A percentile compares a stretch with the other conserved stretches of the same genome.
These are phyloP conservation scores for Andrena minutula DNA, from an alignment of 2,888 invertebrate species.

Conservation along the genomic window DNA sequence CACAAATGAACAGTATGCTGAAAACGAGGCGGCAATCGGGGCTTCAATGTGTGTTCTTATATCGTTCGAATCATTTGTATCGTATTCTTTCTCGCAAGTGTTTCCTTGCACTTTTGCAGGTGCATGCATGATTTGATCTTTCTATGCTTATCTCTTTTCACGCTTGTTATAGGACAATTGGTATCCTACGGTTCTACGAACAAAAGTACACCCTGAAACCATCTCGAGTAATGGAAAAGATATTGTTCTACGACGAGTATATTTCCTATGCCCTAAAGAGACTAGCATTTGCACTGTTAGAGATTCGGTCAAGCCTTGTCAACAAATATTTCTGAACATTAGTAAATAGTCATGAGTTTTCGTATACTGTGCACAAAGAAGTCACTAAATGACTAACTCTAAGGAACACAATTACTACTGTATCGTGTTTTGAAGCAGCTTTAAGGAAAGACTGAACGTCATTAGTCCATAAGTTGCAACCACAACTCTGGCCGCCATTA, in stretches of 20 bases:
- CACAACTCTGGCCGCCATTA: background rate
- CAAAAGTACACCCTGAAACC: background rate
- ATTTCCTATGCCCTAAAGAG: conserved; percentile 15
- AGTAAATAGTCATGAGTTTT: conserved; percentile 12
- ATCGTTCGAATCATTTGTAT: background rate
- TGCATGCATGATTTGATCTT: background rate
- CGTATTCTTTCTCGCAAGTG: no score
- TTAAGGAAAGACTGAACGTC: conserved; percentile 23
- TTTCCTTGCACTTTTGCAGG: background rate
- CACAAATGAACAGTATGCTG: conserved; percentile 13
- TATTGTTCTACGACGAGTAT: background rate
- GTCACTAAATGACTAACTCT: conserved; percentile 54
- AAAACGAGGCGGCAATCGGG: conserved; percentile 18
- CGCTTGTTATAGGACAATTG: background rate
- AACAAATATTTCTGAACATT: conserved; percentile 20
- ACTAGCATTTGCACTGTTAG: conserved; percentile 30
- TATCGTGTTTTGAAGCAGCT: conserved; percentile 46
- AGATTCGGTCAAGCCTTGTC: conserved; percentile 21
- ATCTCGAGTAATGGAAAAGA: background rate
- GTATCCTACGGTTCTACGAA: background rate
- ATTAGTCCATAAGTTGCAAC: conserved; percentile 24
- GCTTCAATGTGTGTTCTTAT: background rate
- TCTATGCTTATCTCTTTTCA: background rate
- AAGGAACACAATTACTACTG: conserved; percentile 46
- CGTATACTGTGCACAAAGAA: conserved; percentile 45